Conservation (phyloP, 2,888 invertebrate species). For the Nezara viridula region DNA sequence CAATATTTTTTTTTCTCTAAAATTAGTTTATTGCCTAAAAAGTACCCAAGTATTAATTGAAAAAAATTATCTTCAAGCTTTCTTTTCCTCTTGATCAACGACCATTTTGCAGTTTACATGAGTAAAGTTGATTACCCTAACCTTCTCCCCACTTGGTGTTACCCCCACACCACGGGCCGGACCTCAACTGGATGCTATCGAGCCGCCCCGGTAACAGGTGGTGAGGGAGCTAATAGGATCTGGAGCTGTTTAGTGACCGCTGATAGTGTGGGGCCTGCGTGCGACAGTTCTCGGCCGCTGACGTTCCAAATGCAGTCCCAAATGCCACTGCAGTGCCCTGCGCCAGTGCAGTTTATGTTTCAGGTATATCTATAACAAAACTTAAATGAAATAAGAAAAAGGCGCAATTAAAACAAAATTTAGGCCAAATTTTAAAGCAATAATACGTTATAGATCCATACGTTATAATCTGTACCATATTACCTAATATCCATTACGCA, state of each 20-base stretch:
- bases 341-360: background rate
- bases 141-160: background rate
- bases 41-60: too few relatives aligned
- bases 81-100: too few relatives aligned
- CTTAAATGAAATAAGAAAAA: background rate
- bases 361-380: background rate
- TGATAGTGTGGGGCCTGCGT: background rate
- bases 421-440: too few relatives aligned
- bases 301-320: background rate
- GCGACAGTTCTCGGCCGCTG: background rate
- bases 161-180: background rate
- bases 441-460: too few relatives aligned
- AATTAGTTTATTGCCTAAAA: too few relatives aligned
- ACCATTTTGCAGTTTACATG: background rate
- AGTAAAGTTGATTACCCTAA: background rate
- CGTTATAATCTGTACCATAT: too few relatives aligned
- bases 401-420: too few relatives aligned
- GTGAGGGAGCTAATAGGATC: conserved; percentile 15
- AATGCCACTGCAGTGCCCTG: background rate
- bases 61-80: too few relatives aligned
- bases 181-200: background rate
- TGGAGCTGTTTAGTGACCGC: conserved; percentile 29
- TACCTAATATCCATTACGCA: too few relatives aligned
- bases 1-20: too few relatives aligned
- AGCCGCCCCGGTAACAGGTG: background rate